These are phyloP conservation scores for Phataginus tetradactyla DNA, from an alignment of 2,797 vertebrate genomes.

Conservation along the genomic window DNA sequence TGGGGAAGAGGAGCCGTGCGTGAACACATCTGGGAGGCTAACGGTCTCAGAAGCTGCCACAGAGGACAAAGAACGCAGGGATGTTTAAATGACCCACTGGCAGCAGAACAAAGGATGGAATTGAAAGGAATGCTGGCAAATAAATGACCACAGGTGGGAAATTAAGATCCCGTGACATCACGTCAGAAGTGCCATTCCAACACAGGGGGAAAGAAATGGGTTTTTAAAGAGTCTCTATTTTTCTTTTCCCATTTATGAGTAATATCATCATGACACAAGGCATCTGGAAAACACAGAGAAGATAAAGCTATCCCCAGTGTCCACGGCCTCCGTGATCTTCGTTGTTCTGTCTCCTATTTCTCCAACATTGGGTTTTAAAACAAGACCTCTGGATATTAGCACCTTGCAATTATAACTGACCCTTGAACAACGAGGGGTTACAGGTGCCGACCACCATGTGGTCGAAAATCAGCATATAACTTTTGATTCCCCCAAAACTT, in stretches of 20 bases:
- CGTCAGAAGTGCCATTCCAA: neutral
- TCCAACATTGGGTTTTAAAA: neutral
- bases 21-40: accelerated
- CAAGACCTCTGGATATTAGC: neutral
- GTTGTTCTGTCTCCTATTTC: neutral
- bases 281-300: neutral
- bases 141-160: neutral
- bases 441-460: no score
- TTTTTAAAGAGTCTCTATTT: neutral
- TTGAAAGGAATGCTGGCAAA: neutral
- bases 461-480: no score
- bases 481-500: no score
- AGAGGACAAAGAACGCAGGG: neutral
- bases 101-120: neutral
- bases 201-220: neutral
- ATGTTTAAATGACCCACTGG: neutral
- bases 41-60: neutral
- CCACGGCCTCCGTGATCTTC: accelerated
- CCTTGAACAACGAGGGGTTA: no score
- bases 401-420: neutral
- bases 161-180: neutral
- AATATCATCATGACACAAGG: neutral
- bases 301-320: neutral
- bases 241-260: neutral
- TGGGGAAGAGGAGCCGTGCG: accelerated